A percentile compares a stretch with the other conserved stretches of the same genome.
phyloP scores from a whole-genome alignment of 2,113 vertebrate genomes.

The Myrmophylax atrothorax region DNA sequence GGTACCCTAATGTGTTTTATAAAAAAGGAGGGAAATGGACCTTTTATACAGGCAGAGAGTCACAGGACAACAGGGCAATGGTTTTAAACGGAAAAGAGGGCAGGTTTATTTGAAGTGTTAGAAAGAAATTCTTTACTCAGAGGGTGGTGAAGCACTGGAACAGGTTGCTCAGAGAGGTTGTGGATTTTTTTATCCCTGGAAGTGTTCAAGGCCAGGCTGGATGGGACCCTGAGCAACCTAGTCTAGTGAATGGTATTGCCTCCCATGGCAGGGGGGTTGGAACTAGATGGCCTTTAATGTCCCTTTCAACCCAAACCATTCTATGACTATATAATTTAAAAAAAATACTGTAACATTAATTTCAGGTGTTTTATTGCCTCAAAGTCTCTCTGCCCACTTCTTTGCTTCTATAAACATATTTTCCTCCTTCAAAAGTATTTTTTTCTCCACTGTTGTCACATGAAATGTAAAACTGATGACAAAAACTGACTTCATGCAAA shows the following conservation, averaged over 20 bases:
- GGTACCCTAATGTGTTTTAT: background rate
- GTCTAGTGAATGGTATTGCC: background rate
- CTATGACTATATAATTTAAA: background rate
- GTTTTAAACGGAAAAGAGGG: background rate
- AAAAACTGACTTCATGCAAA: background rate
- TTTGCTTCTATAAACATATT: background rate
- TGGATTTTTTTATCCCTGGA: background rate
- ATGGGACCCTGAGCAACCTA: background rate
- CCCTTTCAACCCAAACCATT: background rate
- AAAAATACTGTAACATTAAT: background rate
- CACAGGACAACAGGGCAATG: background rate
- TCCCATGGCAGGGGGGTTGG: background rate
- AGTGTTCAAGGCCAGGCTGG: background rate
- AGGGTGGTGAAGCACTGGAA: background rate
- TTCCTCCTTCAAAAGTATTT: background rate
- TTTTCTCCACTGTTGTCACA: background rate
- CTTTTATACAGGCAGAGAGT: background rate
- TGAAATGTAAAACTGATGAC: background rate
- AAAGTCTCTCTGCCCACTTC: background rate
- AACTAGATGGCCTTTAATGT: background rate
- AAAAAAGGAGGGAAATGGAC: background rate
- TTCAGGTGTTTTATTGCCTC: background rate
- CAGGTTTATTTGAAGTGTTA: background rate
- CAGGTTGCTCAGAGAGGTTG: background rate
- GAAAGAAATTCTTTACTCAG: background rate